phyloP scores from a whole-genome alignment of 2,888 invertebrate species.

The Netelia fuscicornis region DNA sequence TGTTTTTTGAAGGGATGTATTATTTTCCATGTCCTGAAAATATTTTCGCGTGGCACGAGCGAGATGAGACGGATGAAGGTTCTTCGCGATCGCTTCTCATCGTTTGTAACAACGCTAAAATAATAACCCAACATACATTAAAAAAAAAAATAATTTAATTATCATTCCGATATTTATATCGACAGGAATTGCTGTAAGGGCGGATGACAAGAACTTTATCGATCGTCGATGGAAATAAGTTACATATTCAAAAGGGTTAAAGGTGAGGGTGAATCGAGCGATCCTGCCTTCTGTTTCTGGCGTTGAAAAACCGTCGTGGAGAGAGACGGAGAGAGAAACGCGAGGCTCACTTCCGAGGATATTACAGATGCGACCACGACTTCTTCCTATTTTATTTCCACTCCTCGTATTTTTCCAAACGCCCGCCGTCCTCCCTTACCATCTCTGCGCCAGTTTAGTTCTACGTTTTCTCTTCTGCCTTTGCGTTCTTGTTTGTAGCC shows the following conservation, averaged over 20 bases:
- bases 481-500: constrained; percentile 35
- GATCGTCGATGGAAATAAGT: neutral
- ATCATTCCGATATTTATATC: neutral
- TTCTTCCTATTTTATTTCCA: constrained; percentile 50
- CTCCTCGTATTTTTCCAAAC: constrained; percentile 43
- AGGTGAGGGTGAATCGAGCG: constrained; percentile 34
- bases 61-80: neutral
- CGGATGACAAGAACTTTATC: too few relatives aligned
- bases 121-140: too few relatives aligned
- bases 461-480: constrained; percentile 32
- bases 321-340: constrained; percentile 2
- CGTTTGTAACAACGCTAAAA: too few relatives aligned
- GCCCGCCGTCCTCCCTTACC: constrained; percentile 14
- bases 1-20: neutral
- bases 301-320: constrained; percentile 7
- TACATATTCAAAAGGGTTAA: neutral
- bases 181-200: too few relatives aligned
- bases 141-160: constrained; percentile 7
- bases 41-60: neutral
- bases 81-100: too few relatives aligned
- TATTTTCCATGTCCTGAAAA: neutral
- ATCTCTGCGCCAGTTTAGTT: constrained; percentile 29
- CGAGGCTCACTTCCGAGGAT: constrained; percentile 68
- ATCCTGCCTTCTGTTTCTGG: constrained; percentile 25
- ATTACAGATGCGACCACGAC: constrained; percentile 69